Evolutionary conservation across 2,888 invertebrate genomes (phyloP).

Genomic region (Standfussiana lucernea): DNA sequence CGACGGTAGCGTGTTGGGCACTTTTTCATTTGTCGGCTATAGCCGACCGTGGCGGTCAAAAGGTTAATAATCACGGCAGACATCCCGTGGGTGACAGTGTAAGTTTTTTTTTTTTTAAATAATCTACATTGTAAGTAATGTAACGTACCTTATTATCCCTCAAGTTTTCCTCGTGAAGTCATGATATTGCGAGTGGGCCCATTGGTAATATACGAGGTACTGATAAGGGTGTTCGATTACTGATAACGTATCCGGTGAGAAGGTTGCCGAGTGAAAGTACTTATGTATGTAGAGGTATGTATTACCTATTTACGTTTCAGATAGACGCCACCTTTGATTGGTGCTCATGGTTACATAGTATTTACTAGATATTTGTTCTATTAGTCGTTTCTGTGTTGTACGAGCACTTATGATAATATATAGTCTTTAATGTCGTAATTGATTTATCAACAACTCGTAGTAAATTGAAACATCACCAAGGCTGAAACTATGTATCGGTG

Average conservation of each 20-base stretch:
- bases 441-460: background rate
- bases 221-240: conserved; percentile 41
- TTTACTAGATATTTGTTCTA: background rate
- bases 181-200: background rate
- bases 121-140: background rate
- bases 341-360: background rate
- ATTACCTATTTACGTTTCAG: background rate
- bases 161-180: conserved; percentile 8
- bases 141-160: background rate
- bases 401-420: background rate
- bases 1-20: no score
- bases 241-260: conserved; percentile 46
- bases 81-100: no score
- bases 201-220: conserved; percentile 14
- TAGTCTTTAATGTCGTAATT: background rate
- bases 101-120: no score
- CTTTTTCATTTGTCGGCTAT: no score
- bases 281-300: background rate
- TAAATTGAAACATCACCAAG: no score
- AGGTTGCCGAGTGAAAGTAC: conserved; percentile 28
- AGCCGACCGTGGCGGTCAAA: no score
- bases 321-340: conserved; percentile 20
- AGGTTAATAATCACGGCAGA: no score
- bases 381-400: background rate
- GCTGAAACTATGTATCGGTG: no score